phyloP scores from a whole-genome alignment of 2,797 vertebrate genomes.

The Mormyrus proboscirostris region DNA sequence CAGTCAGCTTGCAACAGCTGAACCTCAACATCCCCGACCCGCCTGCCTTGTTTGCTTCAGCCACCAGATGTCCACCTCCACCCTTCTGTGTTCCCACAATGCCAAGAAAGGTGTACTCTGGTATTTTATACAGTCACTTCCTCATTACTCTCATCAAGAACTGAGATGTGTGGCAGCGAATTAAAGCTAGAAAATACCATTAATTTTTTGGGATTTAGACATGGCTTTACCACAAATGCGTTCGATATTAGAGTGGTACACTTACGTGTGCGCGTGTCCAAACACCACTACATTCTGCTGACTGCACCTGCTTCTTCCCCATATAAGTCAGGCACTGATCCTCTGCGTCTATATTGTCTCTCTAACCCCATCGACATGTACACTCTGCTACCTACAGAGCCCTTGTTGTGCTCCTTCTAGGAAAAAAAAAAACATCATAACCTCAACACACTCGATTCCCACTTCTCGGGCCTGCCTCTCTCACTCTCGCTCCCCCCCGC shows the following conservation, averaged over 20 bases:
- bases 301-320: not conserved
- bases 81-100: not conserved
- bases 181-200: not conserved
- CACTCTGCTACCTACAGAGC: not conserved
- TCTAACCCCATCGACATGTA: not conserved
- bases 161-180: not conserved
- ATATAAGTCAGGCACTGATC: not conserved
- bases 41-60: not conserved
- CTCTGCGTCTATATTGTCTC: not conserved
- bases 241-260: not conserved
- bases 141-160: not conserved
- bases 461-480: slow-evolving; percentile 3
- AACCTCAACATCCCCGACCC: not conserved
- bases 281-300: not conserved
- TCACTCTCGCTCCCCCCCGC: not conserved
- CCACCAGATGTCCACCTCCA: not conserved
- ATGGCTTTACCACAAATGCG: not conserved
- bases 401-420: not conserved
- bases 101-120: not conserved
- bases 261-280: not conserved
- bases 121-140: slow-evolving; percentile 11
- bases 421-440: not conserved
- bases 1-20: not conserved
- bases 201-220: not conserved
- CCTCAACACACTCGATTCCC: slow-evolving; percentile 16